Evolutionary conservation across 2,888 invertebrate species (phyloP), one percentile per base, ranked within the genome.

Genomic region (Drosophila paramelanica): DNA sequence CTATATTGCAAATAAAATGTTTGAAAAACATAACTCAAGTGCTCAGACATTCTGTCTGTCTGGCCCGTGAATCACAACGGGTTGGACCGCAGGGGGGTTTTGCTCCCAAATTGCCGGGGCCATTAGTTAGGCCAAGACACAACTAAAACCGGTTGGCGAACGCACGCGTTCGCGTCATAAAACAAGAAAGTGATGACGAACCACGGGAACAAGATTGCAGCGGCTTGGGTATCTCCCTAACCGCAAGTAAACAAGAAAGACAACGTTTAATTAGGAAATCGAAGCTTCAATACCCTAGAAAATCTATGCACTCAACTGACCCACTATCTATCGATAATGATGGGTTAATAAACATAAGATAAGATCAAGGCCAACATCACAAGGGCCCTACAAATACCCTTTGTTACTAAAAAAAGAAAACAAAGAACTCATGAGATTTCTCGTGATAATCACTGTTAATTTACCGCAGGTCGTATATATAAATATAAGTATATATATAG

Each of bases 171-270:
- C 62, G 67, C 81, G 77, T 77, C 77, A 68, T 57, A 17, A 77
- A 71, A 47, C 47, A 62, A 67, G 45, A 61, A 49, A 59, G 27
- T 66, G 75, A 77, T 79, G 81, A 85, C 82, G 60, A 80, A 68
- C 57, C 58, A 25, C 23, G 6, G 6, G 13, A 57, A 10, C 43
- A 27, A 64, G 50, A 68, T 72, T 61, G 59, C 59, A 67, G 50
- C 23, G 14, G 56, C 60, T 50, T 69, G 73, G 81, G 83, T 67
- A 83, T 65, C 74, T 69, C 86, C 83, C 70, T 38, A 55, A 74
- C 79, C 83, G 69, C 86, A 82, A 57, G 56, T 52, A 67, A 76
- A 67, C 72, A 61, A 61, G 60, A 57, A 57, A 57, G 43, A 20
- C 39, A 1, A 13, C n/a, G 13, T 10, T 20, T 7, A 5, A 39